Percentiles rank a stretch among this genome's conserved stretches.
phyloP scores from a whole-genome alignment of 2,113 vertebrate species.

The Neodon shergylaensis region DNA sequence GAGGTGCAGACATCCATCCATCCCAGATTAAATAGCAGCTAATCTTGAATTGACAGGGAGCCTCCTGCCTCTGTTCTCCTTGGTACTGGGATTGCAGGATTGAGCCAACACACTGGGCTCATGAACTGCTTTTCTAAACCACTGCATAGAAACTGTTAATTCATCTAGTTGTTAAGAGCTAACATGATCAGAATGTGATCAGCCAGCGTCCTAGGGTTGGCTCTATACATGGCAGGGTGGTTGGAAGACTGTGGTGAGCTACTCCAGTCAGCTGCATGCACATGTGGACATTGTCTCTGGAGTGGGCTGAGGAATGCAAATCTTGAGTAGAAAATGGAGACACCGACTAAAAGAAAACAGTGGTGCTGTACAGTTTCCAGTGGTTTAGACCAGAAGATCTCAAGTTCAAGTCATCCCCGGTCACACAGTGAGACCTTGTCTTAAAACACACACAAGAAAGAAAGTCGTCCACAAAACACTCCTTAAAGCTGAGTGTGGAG shows the following conservation, averaged over 20 bases:
- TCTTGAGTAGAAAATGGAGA: background rate
- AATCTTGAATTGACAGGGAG: background rate
- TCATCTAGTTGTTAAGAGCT: slow-evolving; percentile 20
- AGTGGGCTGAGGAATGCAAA: background rate
- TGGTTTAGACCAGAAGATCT: background rate
- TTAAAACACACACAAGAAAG: background rate
- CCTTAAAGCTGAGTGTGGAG: background rate
- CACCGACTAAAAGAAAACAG: background rate
- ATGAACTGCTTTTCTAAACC: slow-evolving; percentile 38
- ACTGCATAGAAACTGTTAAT: slow-evolving; percentile 29
- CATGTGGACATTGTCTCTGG: slow-evolving; percentile 16
- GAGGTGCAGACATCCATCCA: background rate
- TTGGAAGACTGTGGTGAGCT: background rate
- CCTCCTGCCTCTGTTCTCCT: background rate
- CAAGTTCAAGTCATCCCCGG: background rate
- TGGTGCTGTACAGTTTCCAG: background rate
- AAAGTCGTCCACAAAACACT: background rate
- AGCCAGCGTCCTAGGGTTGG: background rate
- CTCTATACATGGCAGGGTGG: background rate
- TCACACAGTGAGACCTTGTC: background rate
- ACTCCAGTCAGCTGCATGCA: background rate
- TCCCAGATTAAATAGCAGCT: background rate
- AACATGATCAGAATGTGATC: background rate
- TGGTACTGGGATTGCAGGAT: background rate
- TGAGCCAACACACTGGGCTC: background rate